Evolutionary conservation across 1,140 invertebrate genomes (phyloP), one percentile per base, ranked within the genome.

Genomic region (Camponotus vicinus): DNA sequence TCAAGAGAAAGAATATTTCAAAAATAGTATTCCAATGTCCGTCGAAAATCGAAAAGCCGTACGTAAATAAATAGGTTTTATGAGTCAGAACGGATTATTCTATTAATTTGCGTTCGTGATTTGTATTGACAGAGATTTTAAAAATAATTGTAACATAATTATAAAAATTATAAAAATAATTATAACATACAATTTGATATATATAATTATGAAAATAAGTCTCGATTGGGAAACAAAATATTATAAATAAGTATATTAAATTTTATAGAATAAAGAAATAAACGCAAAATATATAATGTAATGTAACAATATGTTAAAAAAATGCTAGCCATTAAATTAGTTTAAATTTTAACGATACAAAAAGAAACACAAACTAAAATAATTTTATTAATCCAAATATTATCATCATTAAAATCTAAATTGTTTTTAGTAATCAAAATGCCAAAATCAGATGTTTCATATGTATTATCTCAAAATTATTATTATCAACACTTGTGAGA

Each of bases 31-130:
- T 45, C 45, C 13, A 78, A 52, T 78, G 11, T 11, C 9, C 27
- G 9, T 11, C 52, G n/a, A 15, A 5, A 52, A 27, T 76, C 18
- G 18, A 64, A 64, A 37, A 64, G 8, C 42, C 15, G 18, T 78
- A 27, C 59, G 37, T 49, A 42, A 78, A 32, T 15, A 52, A 18
- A 78, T 52, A 27, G 15, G n/a, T 78, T 64, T 52, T 21, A 66
- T 42, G 40, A 63, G 21, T 21, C 27, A 3, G 34, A 79, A 67
- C 45, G n/a, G 7, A n/a, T 15, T 78, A 37, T 52, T 66, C n/a
- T 40, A 66, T 67, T n/a, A 49, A 42, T 7, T 2, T 1, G 13
- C 15, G 32, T 55, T 76, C n/a, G 5, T 34, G 63, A 66, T 61
- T 34, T 13, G 32, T 64, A 34, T 32, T 27, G 4, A 61, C 34